A percentile compares a stretch with the other conserved stretches of the same genome.
Conservation (phyloP, 2,113 vertebrate genomes). For the Phylloscopus whistleri region DNA sequence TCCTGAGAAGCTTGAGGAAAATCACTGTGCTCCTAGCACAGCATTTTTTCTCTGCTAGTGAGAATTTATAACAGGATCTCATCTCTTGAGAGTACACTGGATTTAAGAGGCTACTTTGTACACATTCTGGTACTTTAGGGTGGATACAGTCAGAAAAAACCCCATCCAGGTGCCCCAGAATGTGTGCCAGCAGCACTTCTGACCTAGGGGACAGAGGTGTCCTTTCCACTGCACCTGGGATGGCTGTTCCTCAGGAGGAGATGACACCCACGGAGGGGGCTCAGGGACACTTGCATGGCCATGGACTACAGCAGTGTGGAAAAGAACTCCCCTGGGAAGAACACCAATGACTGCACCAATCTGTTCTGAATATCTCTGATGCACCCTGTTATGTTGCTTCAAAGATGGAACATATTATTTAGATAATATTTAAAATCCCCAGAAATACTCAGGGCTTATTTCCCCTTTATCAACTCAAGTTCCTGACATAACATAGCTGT, state of each 20-base stretch:
- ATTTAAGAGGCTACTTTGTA: neutral
- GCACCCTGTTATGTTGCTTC: neutral
- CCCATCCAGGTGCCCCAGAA: neutral
- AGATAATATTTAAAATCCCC: neutral
- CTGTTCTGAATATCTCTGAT: neutral
- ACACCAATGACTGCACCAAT: neutral
- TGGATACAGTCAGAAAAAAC: neutral
- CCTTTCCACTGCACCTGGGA: neutral
- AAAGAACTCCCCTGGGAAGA: neutral
- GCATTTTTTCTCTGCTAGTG: neutral
- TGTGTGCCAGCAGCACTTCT: neutral
- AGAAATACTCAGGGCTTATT: neutral
- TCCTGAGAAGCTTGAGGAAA: neutral
- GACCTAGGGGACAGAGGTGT: neutral
- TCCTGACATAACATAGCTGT: neutral
- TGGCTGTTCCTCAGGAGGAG: neutral
- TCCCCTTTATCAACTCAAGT: neutral
- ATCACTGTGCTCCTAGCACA: neutral
- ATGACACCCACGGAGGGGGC: fast-evolving
- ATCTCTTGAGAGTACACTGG: neutral
- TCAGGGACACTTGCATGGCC: neutral
- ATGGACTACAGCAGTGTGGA: neutral
- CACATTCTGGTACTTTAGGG: neutral
- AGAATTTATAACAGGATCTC: neutral
- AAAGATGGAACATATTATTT: neutral